phyloP scores from a whole-genome alignment of 2,797 vertebrate species.

The Gymnoscopelus microlampas region DNA sequence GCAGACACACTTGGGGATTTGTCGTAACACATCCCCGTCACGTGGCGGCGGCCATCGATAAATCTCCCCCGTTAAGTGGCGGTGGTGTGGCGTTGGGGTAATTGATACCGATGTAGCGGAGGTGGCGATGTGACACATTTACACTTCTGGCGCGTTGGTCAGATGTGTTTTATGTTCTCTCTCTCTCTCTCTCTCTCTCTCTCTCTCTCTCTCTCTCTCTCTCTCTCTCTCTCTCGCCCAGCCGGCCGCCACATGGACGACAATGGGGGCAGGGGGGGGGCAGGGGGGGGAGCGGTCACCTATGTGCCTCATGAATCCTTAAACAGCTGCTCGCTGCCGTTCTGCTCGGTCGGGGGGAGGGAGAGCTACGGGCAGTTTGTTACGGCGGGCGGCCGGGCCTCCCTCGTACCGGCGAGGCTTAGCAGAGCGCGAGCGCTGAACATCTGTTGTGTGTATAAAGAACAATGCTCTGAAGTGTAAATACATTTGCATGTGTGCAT shows the following conservation, averaged over 20 bases:
- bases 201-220: conserved; percentile 37
- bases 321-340: conserved; percentile 78
- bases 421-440: conserved; percentile 44
- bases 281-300: conserved; percentile 64
- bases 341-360: conserved; percentile 58
- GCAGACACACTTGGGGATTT: conserved; percentile 53
- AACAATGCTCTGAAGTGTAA: conserved; percentile 65
- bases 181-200: too few species aligned
- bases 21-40: conserved; percentile 65
- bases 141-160: conserved; percentile 75
- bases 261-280: too few species aligned
- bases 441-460: conserved; percentile 67
- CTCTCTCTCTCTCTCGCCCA: too few species aligned
- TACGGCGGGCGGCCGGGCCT: conserved; percentile 27
- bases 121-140: conserved; percentile 78
- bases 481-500: conserved; percentile 73
- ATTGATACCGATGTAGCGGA: conserved; percentile 80
- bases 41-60: conserved; percentile 50
- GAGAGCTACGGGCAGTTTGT: conserved; percentile 53
- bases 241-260: conserved; percentile 69
- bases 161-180: conserved; percentile 82
- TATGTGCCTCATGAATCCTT: conserved; percentile 84
- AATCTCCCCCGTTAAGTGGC: conserved; percentile 77
- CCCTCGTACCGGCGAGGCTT: conserved; percentile 22
- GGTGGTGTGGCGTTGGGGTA: conserved; percentile 68